Evolutionary conservation across 2,888 invertebrate species (phyloP).

Genomic region (Eristalis tenax): DNA sequence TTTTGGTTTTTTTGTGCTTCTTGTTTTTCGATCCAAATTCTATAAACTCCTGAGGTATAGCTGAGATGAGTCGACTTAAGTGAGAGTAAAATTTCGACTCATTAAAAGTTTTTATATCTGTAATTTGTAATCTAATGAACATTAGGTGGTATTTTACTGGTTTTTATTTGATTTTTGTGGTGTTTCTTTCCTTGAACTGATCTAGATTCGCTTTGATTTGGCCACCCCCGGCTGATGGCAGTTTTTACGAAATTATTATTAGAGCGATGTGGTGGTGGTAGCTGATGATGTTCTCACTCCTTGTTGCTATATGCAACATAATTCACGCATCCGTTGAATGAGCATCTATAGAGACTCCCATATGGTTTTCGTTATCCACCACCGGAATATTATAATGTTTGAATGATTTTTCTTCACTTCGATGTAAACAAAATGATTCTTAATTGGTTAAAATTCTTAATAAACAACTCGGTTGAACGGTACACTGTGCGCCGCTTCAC

Average conservation of each 20-base stretch:
- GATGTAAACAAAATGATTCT: slow-evolving; percentile 71
- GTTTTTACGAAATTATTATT: slow-evolving; percentile 38
- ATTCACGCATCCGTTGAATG: slow-evolving; percentile 16
- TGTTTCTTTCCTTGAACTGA: slow-evolving; percentile 27
- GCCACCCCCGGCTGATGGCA: slow-evolving; percentile 44
- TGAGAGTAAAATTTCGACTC: slow-evolving; percentile 36
- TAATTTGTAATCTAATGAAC: slow-evolving; percentile 65
- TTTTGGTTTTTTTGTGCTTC: slow-evolving; percentile 8
- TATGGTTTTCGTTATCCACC: slow-evolving; percentile 81
- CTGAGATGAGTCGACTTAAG: background rate
- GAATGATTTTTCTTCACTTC: slow-evolving; percentile 77
- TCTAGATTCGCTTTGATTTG: slow-evolving; percentile 64
- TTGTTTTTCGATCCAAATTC: slow-evolving; percentile 36
- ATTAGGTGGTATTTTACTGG: slow-evolving; percentile 51
- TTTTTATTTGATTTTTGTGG: slow-evolving; percentile 58
- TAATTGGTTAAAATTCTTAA: slow-evolving; percentile 67
- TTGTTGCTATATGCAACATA: slow-evolving; percentile 8
- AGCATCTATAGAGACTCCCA: slow-evolving; percentile 74
- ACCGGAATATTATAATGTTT: slow-evolving; percentile 79
- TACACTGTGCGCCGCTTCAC: slow-evolving; percentile 60
- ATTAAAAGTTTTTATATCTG: slow-evolving; percentile 67
- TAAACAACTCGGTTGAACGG: slow-evolving; percentile 62
- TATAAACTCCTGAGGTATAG: slow-evolving; percentile 24
- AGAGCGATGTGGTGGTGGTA: background rate
- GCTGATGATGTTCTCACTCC: slow-evolving; percentile 6